Evolutionary conservation across 2,113 vertebrate genomes (phyloP).

Genomic region (Eudyptes chrysolophus): DNA sequence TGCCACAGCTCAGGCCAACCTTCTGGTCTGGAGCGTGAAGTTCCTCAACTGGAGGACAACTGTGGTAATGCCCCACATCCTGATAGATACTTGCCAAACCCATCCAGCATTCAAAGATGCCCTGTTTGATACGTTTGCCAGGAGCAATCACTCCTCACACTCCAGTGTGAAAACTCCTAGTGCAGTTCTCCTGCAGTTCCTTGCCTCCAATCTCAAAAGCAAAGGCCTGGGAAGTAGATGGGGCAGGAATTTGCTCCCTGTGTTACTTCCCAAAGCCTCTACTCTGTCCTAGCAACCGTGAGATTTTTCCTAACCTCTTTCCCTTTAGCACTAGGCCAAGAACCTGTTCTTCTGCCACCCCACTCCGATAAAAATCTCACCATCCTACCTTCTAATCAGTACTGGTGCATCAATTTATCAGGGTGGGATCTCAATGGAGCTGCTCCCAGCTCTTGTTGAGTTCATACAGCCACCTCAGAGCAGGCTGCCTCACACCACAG

Average conservation of each 20-base stretch:
- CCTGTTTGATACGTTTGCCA: not conserved
- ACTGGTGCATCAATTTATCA: not conserved
- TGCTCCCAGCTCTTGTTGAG: not conserved
- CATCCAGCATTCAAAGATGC: not conserved
- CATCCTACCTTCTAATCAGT: conserved; percentile 28
- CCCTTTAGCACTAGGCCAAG: not conserved
- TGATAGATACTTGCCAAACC: not conserved
- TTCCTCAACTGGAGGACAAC: not conserved
- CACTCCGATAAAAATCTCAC: conserved; percentile 22
- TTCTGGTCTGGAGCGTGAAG: not conserved
- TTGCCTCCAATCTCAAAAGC: not conserved
- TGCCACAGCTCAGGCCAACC: not conserved
- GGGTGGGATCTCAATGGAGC: not conserved
- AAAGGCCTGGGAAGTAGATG: not conserved
- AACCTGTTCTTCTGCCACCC: conserved; percentile 20
- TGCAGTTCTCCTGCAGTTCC: not conserved
- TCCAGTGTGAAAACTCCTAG: not conserved
- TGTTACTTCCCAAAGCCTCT: not conserved
- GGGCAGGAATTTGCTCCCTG: not conserved
- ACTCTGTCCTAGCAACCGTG: not conserved
- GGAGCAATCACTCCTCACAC: not conserved
- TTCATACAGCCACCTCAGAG: not conserved
- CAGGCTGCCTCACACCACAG: not conserved
- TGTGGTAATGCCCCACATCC: not conserved
- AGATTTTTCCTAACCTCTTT: not conserved